Conservation (phyloP, 2,113 vertebrate genomes). For the Cryptotis parvus region DNA sequence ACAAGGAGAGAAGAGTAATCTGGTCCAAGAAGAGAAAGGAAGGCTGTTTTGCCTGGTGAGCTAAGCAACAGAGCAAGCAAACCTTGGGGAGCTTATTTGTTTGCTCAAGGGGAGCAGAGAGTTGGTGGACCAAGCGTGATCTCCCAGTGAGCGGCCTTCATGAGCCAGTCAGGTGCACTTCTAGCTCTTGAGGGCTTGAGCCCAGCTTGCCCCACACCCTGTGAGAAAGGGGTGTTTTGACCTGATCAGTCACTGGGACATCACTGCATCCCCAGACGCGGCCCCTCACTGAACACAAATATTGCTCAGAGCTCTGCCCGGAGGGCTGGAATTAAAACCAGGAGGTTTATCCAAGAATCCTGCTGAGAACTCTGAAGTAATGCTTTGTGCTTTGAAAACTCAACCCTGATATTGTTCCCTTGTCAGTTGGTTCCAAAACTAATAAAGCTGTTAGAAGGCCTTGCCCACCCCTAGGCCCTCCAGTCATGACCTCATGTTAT, state of each 20-base stretch:
- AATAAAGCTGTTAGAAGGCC: not conserved
- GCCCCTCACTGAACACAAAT: not conserved
- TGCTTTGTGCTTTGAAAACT: not conserved
- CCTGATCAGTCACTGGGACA: not conserved
- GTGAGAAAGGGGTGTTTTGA: not conserved
- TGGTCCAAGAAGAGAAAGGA: not conserved
- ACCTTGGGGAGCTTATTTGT: not conserved
- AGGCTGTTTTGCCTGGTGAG: slow-evolving; percentile 2
- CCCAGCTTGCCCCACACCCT: not conserved
- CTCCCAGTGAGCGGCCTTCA: not conserved
- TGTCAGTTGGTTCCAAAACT: not conserved
- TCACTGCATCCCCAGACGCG: accelerated
- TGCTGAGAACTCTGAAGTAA: not conserved
- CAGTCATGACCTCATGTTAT: not conserved
- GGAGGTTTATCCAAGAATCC: not conserved
- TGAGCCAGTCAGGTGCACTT: not conserved
- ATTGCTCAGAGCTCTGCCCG: not conserved
- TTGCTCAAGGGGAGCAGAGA: not conserved
- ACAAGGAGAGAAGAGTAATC: not conserved
- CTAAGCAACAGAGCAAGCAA: not conserved
- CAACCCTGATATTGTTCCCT: not conserved
- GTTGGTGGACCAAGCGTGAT: not conserved
- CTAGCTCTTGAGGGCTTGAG: not conserved
- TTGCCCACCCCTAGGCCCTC: not conserved
- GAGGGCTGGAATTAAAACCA: not conserved